Evolutionary conservation across 2,113 vertebrate genomes (phyloP).

Genomic region (Cnemophilus loriae): DNA sequence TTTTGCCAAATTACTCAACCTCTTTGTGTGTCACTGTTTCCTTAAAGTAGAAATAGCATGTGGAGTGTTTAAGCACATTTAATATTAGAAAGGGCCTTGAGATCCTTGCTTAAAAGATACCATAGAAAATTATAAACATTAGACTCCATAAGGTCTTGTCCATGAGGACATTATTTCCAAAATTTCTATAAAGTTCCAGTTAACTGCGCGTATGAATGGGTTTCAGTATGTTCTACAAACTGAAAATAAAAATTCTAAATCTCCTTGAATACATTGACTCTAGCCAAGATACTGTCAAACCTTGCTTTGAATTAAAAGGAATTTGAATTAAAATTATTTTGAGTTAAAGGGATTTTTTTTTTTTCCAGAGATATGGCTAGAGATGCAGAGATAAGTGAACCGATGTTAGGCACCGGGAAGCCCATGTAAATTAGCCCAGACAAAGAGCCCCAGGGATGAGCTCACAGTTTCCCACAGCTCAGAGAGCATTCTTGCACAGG

Average conservation of each 20-base stretch:
- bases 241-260: neutral
- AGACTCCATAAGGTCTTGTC: neutral
- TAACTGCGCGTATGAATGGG: neutral
- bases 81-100: neutral
- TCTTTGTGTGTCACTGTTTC: neutral
- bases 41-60: neutral
- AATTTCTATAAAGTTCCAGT: neutral
- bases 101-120: neutral
- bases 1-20: neutral
- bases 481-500: rapidly evolving
- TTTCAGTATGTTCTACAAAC: neutral
- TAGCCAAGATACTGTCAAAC: neutral
- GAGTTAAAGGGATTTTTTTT: neutral
- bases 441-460: neutral
- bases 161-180: neutral
- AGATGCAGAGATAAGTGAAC: neutral
- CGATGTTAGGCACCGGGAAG: neutral
- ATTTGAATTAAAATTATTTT: neutral
- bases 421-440: neutral
- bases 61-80: neutral
- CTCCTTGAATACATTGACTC: neutral
- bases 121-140: neutral
- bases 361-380: neutral
- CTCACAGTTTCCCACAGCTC: neutral
- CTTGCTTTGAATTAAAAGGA: neutral